Conservation (phyloP, 2,113 vertebrate species). For the Cyprinodon tularosa region DNA sequence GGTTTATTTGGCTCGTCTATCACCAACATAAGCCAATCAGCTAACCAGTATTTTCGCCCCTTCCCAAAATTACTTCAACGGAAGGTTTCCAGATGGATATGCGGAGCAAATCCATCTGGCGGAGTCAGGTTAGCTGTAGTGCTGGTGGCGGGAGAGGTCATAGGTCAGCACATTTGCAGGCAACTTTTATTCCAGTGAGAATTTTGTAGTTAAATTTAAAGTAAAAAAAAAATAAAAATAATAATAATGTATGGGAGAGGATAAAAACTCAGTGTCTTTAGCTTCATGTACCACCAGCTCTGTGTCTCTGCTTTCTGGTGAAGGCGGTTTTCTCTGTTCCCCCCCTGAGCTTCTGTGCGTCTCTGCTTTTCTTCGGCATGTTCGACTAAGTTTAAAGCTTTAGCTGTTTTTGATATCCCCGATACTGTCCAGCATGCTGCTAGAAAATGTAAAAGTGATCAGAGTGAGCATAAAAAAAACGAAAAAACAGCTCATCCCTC, state of each 20-base stretch:
- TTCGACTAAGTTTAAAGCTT: conserved; percentile 55
- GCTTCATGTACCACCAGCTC: conserved; percentile 22
- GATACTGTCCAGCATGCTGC: conserved; percentile 73
- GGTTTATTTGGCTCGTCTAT: too few species aligned
- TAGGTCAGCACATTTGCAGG: too few species aligned
- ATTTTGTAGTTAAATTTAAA: background rate
- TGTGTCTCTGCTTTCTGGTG: conserved; percentile 14
- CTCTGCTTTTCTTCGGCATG: conserved; percentile 57
- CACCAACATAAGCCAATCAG: too few species aligned
- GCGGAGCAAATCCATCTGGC: too few species aligned
- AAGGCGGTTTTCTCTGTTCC: background rate
- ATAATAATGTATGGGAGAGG: too few species aligned
- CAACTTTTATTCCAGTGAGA: too few species aligned
- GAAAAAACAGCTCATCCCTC: conserved; percentile 21
- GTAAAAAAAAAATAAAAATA: too few species aligned
- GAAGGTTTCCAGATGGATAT: too few species aligned
- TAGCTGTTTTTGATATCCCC: conserved; percentile 58
- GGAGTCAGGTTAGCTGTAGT: too few species aligned
- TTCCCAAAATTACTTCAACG: too few species aligned
- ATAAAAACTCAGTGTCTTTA: background rate
- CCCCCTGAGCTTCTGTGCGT: conserved; percentile 11
- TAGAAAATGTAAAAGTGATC: conserved; percentile 46
- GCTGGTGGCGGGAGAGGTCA: too few species aligned
- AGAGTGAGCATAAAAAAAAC: conserved; percentile 40
- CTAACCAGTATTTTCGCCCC: too few species aligned